These are phyloP conservation scores for Steinernema hermaphroditum DNA, from an alignment of 2,888 invertebrate species.

Conservation along the genomic window DNA sequence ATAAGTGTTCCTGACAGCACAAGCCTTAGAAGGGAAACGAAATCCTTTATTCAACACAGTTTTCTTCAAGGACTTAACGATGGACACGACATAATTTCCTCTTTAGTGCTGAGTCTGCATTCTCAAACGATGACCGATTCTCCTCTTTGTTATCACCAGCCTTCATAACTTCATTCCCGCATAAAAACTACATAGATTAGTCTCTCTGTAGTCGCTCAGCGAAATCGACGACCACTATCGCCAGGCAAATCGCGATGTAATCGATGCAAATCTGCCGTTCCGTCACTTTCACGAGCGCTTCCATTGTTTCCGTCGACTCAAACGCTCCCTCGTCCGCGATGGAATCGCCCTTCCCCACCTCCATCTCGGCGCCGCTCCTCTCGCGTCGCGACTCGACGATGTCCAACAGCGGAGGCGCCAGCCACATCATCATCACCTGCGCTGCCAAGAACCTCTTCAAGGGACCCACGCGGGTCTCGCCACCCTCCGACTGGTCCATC, in stretches of 20 bases:
- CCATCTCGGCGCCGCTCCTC: background rate
- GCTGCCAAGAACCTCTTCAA: conserved; percentile 1
- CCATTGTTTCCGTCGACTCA: background rate
- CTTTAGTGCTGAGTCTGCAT: no score
- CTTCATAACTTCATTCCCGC: no score
- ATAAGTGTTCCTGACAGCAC: no score
- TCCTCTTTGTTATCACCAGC: no score
- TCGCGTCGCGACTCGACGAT: background rate
- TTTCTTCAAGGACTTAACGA: no score
- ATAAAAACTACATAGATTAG: no score
- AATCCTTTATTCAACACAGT: no score
- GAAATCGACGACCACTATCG: no score
- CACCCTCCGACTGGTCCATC: background rate
- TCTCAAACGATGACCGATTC: no score
- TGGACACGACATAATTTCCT: no score
- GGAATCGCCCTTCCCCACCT: background rate
- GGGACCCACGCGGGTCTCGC: conserved; percentile 1
- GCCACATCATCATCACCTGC: background rate
- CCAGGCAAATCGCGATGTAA: background rate
- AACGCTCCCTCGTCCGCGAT: background rate
- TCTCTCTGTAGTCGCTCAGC: no score
- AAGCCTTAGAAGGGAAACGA: no score
- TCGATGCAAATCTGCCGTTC: background rate
- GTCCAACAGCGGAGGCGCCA: background rate
- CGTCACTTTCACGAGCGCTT: background rate